Percentiles rank a stretch among this genome's conserved stretches.
These are phyloP conservation scores for Nymphalis c-album DNA, from an alignment of 2,888 invertebrate species.

Conservation along the genomic window DNA sequence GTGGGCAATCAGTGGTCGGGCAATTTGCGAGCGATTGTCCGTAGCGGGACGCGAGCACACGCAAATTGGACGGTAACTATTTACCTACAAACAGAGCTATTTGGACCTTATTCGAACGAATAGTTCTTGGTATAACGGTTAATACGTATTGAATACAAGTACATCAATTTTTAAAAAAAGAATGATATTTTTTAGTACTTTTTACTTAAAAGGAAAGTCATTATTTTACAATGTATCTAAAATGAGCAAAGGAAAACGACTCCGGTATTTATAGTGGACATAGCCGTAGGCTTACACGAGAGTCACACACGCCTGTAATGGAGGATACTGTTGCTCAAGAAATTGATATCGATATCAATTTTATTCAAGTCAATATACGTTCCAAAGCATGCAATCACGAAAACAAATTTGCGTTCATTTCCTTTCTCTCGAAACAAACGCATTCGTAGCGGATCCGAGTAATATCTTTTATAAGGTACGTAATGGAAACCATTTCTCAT, in stretches of 20 bases:
- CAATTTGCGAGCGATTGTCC: slow-evolving; percentile 78
- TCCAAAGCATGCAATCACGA: slow-evolving; percentile 75
- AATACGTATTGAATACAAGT: slow-evolving; percentile 4
- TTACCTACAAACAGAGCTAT: slow-evolving; percentile 60
- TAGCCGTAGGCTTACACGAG: slow-evolving; percentile 58
- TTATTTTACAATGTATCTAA: slow-evolving; percentile 30
- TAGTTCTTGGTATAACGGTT: slow-evolving; percentile 36
- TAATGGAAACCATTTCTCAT: slow-evolving; percentile 82
- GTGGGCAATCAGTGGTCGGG: slow-evolving; percentile 70
- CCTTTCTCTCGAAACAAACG: slow-evolving; percentile 69
- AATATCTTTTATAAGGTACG: slow-evolving; percentile 76
- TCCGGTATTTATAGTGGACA: slow-evolving; percentile 25
- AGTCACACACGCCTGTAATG: slow-evolving; percentile 63
- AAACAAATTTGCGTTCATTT: slow-evolving; percentile 81
- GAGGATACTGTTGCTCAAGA: slow-evolving; percentile 72
- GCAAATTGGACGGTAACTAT: slow-evolving; percentile 67
- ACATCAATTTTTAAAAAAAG: background rate
- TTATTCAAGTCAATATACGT: slow-evolving; percentile 74
- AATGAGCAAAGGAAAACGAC: slow-evolving; percentile 13
- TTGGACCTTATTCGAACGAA: slow-evolving; percentile 50
- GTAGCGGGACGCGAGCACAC: slow-evolving; percentile 68
- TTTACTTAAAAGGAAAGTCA: background rate
- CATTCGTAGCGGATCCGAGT: slow-evolving; percentile 57
- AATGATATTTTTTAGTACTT: background rate
- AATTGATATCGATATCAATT: slow-evolving; percentile 76